Conservation (phyloP, 2,797 vertebrate species). For the Peromyscus nudipes region DNA sequence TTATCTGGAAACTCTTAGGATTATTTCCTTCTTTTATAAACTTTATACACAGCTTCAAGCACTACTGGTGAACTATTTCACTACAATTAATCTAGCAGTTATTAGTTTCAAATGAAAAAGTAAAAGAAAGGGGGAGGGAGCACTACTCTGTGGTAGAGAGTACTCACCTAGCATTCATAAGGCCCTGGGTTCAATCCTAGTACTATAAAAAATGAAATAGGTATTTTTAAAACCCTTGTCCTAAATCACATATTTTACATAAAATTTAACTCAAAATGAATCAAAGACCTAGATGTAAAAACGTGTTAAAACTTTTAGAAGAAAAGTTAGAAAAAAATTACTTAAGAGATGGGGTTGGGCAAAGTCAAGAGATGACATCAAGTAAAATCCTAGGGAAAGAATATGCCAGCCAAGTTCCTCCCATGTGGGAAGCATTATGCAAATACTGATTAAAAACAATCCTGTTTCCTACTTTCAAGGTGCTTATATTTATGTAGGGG, state of each 20-base stretch:
- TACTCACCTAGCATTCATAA: background rate
- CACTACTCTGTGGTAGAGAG: background rate
- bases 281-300: background rate
- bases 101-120: background rate
- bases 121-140: background rate
- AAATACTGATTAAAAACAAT: background rate
- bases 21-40: background rate
- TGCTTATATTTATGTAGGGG: background rate
- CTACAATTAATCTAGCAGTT: background rate
- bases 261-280: conserved; percentile 5
- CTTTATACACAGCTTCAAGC: background rate
- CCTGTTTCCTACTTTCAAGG: background rate
- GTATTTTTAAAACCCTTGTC: background rate
- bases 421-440: background rate
- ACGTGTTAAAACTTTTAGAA: background rate
- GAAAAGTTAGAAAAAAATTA: background rate
- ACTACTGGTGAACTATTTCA: background rate
- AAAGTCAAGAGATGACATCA: background rate
- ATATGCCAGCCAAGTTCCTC: background rate
- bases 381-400: background rate
- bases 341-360: background rate
- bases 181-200: background rate
- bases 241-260: background rate
- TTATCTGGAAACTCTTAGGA: background rate
- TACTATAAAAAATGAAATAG: background rate